Evolutionary conservation across 2,888 invertebrate species (phyloP).

Genomic region (Yponomeuta sedellus): DNA sequence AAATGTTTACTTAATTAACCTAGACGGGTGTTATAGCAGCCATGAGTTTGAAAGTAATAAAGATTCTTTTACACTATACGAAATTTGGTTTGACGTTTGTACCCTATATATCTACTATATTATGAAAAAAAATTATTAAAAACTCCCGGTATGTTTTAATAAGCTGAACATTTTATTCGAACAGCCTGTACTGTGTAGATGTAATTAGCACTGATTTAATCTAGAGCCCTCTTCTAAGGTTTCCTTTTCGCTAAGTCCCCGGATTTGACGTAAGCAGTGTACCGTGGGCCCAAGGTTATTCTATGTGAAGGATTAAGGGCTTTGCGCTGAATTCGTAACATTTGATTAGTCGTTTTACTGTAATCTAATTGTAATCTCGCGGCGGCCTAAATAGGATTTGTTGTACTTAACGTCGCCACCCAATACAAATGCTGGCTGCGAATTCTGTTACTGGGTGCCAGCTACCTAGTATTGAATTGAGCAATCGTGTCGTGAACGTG

Average conservation of each 20-base stretch:
- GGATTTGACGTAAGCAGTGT: background rate
- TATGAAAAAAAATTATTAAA: no score
- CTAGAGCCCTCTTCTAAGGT: background rate
- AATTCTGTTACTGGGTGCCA: background rate
- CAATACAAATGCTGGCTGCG: background rate
- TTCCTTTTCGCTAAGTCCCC: background rate
- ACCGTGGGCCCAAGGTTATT: background rate
- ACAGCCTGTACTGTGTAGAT: no score
- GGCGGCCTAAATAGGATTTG: background rate
- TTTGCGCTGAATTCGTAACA: background rate
- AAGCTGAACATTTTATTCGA: no score
- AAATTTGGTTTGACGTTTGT: no score
- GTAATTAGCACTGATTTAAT: conserved; percentile 7
- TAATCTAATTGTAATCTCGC: conserved; percentile 14
- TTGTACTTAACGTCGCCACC: background rate
- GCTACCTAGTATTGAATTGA: background rate
- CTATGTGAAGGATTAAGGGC: background rate
- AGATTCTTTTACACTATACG: no score
- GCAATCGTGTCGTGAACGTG: background rate
- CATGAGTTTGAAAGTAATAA: no score
- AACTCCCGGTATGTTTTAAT: no score
- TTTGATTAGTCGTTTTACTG: conserved; percentile 9
- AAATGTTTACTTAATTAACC: no score
- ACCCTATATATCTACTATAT: no score
- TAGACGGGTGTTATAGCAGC: no score